Conservation (phyloP, 2,797 vertebrate species). For the Ambastaia sidthimunki region DNA sequence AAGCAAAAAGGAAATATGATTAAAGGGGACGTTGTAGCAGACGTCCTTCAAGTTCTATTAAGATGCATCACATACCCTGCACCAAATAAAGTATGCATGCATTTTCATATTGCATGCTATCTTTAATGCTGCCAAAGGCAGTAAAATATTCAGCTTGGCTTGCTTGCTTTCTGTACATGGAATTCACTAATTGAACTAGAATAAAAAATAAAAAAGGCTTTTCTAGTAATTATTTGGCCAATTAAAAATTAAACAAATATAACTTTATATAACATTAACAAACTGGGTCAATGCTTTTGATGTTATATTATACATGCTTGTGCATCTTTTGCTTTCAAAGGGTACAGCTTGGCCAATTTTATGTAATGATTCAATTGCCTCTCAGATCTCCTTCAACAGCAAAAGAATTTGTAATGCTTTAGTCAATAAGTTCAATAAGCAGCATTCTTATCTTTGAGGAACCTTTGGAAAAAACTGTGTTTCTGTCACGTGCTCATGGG, state of each 20-base stretch:
- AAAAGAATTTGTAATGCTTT: constrained; percentile 9
- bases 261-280: constrained; percentile 30
- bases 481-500: not conserved
- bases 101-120: constrained; percentile 49
- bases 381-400: constrained; percentile 23
- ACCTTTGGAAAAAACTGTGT: not conserved
- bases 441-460: constrained; percentile 22
- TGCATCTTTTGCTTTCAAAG: constrained; percentile 29
- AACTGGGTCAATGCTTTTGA: constrained; percentile 58
- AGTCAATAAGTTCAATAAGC: constrained; percentile 23
- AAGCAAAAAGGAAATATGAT: constrained; percentile 5
- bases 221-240: constrained; percentile 57
- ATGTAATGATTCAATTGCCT: constrained; percentile 43
- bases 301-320: constrained; percentile 44
- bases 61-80: not conserved
- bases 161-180: constrained; percentile 45
- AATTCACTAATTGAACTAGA: constrained; percentile 55
- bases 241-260: constrained; percentile 59
- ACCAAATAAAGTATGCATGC: constrained; percentile 45
- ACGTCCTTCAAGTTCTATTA: not conserved
- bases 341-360: constrained; percentile 36
- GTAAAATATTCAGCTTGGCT: constrained; percentile 53
- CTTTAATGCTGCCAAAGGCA: constrained; percentile 52
- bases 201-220: constrained; percentile 53
- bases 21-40: not conserved